Evolutionary conservation across 2,797 vertebrate genomes (phyloP).

Genomic region (Bufotes viridis): DNA sequence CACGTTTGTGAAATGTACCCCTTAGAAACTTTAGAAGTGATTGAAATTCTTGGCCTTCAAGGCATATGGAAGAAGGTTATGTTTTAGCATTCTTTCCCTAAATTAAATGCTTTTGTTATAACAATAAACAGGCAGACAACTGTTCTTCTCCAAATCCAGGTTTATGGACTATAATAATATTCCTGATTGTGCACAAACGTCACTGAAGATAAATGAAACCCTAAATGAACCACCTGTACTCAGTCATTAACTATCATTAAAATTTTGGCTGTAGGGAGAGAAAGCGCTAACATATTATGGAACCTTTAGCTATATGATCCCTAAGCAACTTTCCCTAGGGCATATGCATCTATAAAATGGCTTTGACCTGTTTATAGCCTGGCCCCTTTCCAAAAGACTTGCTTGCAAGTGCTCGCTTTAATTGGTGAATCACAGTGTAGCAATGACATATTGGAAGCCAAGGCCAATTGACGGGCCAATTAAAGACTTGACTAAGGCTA

Average conservation of each 20-base stretch:
- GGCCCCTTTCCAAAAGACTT: not conserved
- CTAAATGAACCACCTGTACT: conserved; percentile 10
- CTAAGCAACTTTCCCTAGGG: not conserved
- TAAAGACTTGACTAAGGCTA: not conserved
- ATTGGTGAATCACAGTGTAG: conserved; percentile 6
- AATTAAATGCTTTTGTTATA: not conserved
- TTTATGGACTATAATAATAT: not conserved
- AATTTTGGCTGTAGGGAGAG: not conserved
- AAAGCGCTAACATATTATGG: not conserved
- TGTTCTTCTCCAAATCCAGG: too few relatives aligned
- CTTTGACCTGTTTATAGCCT: conserved; percentile 21
- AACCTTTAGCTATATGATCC: not conserved
- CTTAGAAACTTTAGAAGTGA: not conserved
- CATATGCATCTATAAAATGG: conserved; percentile 18
- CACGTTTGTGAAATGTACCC: not conserved
- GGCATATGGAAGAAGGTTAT: not conserved
- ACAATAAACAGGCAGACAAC: not conserved
- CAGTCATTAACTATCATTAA: conserved; percentile 7
- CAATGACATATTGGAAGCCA: not conserved
- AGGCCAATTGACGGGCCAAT: not conserved
- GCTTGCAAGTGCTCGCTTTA: not conserved
- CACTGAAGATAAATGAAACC: not conserved
- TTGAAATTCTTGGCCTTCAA: not conserved
- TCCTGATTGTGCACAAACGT: not conserved
- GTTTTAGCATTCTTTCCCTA: not conserved